phyloP scores from a whole-genome alignment of 1,140 invertebrate genomes.

The Brachionus calyciflorus region DNA sequence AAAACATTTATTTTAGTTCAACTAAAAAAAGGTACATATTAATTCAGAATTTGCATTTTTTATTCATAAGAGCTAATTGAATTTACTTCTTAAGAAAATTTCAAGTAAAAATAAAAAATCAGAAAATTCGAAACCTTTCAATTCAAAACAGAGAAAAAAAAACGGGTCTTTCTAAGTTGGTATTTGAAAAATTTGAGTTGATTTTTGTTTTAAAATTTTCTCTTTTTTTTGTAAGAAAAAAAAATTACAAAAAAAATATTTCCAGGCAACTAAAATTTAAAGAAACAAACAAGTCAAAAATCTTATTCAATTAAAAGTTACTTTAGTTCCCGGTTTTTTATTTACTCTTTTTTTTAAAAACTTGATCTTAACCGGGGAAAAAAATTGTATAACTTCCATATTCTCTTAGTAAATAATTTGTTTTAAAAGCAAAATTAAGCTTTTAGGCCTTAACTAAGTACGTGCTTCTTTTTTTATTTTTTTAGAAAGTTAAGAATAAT shows the following conservation, averaged over 20 bases:
- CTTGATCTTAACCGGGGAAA: neutral
- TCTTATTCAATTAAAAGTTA: neutral
- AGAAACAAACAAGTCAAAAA: neutral
- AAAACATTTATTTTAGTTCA: too few species aligned
- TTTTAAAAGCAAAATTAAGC: neutral
- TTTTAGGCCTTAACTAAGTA: neutral
- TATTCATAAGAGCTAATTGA: too few species aligned
- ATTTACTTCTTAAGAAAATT: too few species aligned
- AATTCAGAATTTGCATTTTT: too few species aligned
- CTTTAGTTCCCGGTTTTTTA: conserved; percentile 6
- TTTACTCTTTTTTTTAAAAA: too few species aligned
- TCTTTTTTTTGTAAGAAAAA: too few species aligned
- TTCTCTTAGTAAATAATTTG: conserved; percentile 8
- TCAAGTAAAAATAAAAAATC: too few species aligned
- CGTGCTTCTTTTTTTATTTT: neutral
- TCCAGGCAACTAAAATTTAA: conserved; percentile 27
- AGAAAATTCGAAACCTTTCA: too few species aligned
- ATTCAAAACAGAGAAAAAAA: too few species aligned
- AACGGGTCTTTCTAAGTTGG: conserved; percentile 6
- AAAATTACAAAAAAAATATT: conserved; percentile 4
- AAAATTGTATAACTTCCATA: neutral
- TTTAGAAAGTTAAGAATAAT: neutral
- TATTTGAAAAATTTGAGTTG: conserved; percentile 1
- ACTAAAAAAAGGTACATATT: too few species aligned
- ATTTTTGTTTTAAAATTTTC: too few species aligned